Base-by-base conservation (phyloP, 2,888 invertebrate species). In the Mycalesis mineus region DNA sequence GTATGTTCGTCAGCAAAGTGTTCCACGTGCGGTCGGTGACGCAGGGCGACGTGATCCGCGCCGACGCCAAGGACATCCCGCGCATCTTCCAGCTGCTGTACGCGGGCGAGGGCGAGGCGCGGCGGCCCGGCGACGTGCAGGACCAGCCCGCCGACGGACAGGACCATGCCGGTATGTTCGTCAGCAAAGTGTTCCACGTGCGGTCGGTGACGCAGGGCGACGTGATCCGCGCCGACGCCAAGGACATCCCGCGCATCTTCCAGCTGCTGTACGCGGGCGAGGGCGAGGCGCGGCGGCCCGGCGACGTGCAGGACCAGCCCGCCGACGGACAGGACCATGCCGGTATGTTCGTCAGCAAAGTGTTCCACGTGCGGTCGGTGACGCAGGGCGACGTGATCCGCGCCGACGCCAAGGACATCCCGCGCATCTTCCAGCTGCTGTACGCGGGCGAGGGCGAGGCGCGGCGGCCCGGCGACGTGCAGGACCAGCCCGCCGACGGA, bases 321-420 rank as follows among this genome's bases (percentile, higher is more conserved):
- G 70, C 66, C 39, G 81, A 80, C 67, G 74, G 68, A 53, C 62
- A 64, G 33, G 85, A 80, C 75, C 88, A 80, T 72, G 82, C 80
- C 74, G 90, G 80, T 91, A 82, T 11, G 53, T 54, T 40, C 62
- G 80, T 84, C 17, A 5, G 2, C 5, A 22, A 4, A 4, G 22
- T 22, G 80, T 99, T 98, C 91, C 98, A 99, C 91, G 99, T 99
- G 69, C 94, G 99, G 67, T 96, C 97, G 62, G 99, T 99, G 68
- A 98, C 99, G 64, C 98, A 98, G 87, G 98, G 98, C 73, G 99
- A 99, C 92, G 98, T 99, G 73, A 98, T 99, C 82, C 94, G 98
- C 80, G 99, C 98, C 55, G 98, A 98, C 92, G 97, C 98, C 85
- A 97, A 97, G 93, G 98, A 99, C 92, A 98, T 99, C 88, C 99